Percentiles rank a stretch among this genome's conserved stretches.
phyloP scores from a whole-genome alignment of 1,140 invertebrate species.

The Trichoplusia ni region DNA sequence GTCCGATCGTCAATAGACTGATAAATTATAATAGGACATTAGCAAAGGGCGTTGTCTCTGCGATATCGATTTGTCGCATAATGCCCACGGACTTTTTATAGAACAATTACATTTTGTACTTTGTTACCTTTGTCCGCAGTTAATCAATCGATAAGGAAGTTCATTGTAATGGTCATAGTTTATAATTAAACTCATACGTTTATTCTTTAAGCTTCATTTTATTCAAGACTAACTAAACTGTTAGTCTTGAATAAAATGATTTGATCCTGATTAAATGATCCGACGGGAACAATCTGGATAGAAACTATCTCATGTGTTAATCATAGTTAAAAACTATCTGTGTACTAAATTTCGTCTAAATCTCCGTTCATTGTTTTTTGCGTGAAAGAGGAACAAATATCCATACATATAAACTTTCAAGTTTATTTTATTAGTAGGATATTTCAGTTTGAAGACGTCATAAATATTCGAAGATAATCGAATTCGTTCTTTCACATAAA shows the following conservation, averaged over 20 bases:
- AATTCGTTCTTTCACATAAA: constrained; percentile 49
- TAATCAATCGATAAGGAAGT: constrained; percentile 14
- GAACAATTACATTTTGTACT: constrained; percentile 5
- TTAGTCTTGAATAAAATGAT: too few relatives aligned
- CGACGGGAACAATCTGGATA: too few relatives aligned
- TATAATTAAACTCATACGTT: constrained; percentile 27
- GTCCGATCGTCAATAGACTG: constrained; percentile 29
- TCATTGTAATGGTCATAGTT: constrained; percentile 15
- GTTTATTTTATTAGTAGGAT: too few relatives aligned
- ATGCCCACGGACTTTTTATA: constrained; percentile 10
- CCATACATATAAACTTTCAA: too few relatives aligned
- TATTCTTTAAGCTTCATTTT: constrained; percentile 38
- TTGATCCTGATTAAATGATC: too few relatives aligned
- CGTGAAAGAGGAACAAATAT: too few relatives aligned
- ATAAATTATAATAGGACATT: constrained; percentile 25
- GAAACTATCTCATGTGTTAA: too few relatives aligned
- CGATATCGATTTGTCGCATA: constrained; percentile 34
- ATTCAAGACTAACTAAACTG: too few relatives aligned
- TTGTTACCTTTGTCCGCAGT: not conserved
- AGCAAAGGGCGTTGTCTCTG: constrained; percentile 35
- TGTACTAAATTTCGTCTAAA: too few relatives aligned
- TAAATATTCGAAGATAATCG: constrained; percentile 52
- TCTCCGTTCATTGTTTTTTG: too few relatives aligned
- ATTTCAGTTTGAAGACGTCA: constrained; percentile 46
- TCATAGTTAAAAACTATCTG: too few relatives aligned